phyloP scores from a whole-genome alignment of 2,888 invertebrate species.

The Agrilus cyanescens region DNA sequence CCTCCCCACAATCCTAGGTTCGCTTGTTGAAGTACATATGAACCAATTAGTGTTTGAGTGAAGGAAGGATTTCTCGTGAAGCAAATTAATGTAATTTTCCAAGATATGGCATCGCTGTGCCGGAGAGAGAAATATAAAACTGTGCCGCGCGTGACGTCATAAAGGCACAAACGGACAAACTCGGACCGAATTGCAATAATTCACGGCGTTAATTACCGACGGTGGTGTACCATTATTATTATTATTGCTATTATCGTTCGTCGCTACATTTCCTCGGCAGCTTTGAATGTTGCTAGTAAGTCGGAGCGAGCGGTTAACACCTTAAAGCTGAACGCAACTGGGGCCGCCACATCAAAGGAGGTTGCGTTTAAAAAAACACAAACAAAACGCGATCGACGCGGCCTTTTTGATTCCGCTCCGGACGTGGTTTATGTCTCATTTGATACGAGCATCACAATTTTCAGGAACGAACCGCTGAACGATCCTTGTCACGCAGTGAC shows the following conservation, averaged over 20 bases:
- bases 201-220: constrained; percentile 6
- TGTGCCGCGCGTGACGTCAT: constrained; percentile 1
- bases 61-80: too few species aligned
- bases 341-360: constrained; percentile 33
- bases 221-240: too few species aligned
- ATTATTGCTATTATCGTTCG: too few species aligned
- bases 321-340: constrained; percentile 32
- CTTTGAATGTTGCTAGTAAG: too few species aligned
- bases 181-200: constrained; percentile 11
- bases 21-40: too few species aligned
- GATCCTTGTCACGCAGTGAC: too few species aligned
- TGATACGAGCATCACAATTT: constrained; percentile 19
- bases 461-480: constrained; percentile 10
- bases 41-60: too few species aligned
- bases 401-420: constrained; percentile 29
- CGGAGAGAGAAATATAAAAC: too few species aligned
- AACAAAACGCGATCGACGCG: constrained; percentile 26
- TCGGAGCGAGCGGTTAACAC: constrained; percentile 31
- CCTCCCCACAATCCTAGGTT: too few species aligned
- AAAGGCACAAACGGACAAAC: constrained; percentile 4
- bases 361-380: constrained; percentile 29
- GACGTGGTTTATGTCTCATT: constrained; percentile 30
- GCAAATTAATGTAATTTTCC: too few species aligned
- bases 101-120: too few species aligned
- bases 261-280: constrained; percentile 33